Evolutionary conservation across 2,113 vertebrate species (phyloP), one percentile per base, ranked within the genome.

Genomic region (Zosterops hypoxanthus): DNA sequence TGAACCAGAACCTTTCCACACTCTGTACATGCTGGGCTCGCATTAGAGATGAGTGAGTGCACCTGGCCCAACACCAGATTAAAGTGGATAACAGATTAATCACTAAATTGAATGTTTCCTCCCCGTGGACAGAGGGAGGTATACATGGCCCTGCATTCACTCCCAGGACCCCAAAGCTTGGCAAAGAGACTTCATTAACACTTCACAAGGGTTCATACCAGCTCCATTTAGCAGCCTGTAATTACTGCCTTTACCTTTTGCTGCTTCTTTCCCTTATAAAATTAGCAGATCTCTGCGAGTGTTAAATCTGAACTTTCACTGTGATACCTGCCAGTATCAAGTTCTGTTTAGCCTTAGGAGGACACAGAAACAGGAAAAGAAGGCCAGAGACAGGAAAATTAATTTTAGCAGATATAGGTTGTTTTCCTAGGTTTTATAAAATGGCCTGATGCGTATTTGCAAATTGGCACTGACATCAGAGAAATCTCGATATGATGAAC

Each of bases 401-500:
- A 69, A 44, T 75, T 75, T 79, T 59, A 81, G n/a, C 60, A 65
- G n/a, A 36, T 56, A 22, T 0, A 23, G 8, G 5, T 4, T 1
- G 1, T 82, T 82, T 36, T 5, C 29, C 14, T 19, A 23, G n/a
- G 28, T 79, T 86, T 42, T 85, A 29, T 44, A 53, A 56, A 88
- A 44, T 6, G 6, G 31, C 14, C 36, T 42, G 34, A 71, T 66
- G 18, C 11, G 3, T 28, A 31, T 31, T 55, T n/a, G 34, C 36
- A 39, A 81, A 55, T n/a, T 50, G 3, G n/a, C 4, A 3, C 0
- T 69, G 63, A 60, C 19, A 12, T 59, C 9, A 59, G 34, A 44
- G 49, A 33, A 78, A 39, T 1, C 2, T 33, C 0, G 0, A 9
- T 55, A 44, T 1, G 2, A 24, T 24, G 16, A 88, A 36, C 46